These are phyloP conservation scores for Bradypodion pumilum DNA, from an alignment of 2,797 vertebrate species.

Conservation along the genomic window DNA sequence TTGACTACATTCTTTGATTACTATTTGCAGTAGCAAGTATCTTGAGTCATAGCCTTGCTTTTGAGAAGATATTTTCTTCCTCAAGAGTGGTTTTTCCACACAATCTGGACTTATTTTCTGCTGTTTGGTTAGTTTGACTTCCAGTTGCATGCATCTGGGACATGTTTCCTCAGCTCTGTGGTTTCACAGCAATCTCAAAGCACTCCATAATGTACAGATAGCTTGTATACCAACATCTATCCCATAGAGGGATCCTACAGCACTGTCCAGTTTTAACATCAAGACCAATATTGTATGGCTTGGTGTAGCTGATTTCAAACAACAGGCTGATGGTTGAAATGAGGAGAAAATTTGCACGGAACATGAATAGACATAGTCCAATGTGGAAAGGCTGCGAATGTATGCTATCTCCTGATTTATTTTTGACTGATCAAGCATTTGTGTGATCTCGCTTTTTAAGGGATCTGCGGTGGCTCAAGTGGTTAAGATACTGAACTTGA, in stretches of 20 bases:
- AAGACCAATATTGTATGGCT: slow-evolving; percentile 17
- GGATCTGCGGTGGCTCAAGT: no score
- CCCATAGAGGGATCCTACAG: neutral
- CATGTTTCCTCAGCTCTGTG: neutral
- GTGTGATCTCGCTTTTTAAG: neutral
- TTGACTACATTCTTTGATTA: neutral
- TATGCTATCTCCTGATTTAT: neutral
- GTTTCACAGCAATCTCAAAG: neutral
- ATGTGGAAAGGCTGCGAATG: neutral
- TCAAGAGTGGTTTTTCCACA: neutral
- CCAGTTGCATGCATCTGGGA: neutral
- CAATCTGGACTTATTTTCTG: neutral
- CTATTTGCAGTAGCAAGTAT: neutral
- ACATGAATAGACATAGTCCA: neutral
- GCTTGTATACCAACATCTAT: neutral
- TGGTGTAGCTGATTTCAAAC: neutral
- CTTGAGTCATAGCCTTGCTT: neutral
- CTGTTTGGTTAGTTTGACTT: neutral
- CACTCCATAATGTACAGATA: neutral
- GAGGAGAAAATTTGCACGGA: neutral
- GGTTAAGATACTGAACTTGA: no score
- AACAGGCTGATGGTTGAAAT: neutral
- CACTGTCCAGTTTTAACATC: neutral
- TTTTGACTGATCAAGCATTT: neutral
- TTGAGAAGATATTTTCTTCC: neutral